Evolutionary conservation across 2,113 vertebrate species (phyloP).

Genomic region (human (Homo sapiens)): DNA sequence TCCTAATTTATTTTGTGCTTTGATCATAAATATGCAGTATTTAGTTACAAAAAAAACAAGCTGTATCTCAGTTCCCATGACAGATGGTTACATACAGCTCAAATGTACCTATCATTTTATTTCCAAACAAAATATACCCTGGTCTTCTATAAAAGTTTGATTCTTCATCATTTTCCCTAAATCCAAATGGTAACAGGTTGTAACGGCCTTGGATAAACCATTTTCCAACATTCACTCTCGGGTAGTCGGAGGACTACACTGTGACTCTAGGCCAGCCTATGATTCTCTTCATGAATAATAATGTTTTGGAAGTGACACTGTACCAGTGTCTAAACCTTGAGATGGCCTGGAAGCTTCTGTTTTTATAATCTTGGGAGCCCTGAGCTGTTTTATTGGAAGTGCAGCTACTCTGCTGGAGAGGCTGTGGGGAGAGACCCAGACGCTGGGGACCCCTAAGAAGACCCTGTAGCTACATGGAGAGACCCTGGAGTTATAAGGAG

Average conservation of each 20-base stretch:
- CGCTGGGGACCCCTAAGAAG: background rate
- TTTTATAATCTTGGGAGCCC: background rate
- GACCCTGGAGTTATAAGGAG: background rate
- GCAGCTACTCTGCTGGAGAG: background rate
- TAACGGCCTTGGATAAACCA: background rate
- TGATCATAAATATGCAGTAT: background rate
- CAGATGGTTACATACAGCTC: accelerated
- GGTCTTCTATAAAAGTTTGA: background rate
- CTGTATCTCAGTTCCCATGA: background rate
- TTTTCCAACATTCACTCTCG: accelerated
- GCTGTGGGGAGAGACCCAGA: background rate
- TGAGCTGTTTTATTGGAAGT: background rate
- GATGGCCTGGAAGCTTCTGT: background rate
- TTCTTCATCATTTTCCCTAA: background rate
- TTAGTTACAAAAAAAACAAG: background rate
- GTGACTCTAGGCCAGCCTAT: background rate
- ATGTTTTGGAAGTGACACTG: background rate
- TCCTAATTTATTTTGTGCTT: background rate
- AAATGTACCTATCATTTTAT: background rate
- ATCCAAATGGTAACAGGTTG: too few species aligned
- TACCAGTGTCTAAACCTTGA: background rate
- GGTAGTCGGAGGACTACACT: background rate
- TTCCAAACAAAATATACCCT: too few species aligned
- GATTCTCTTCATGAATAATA: background rate
- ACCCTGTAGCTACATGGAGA: too few species aligned